phyloP scores from a whole-genome alignment of 2,888 invertebrate species.

The Nipponacmea schrenckii region DNA sequence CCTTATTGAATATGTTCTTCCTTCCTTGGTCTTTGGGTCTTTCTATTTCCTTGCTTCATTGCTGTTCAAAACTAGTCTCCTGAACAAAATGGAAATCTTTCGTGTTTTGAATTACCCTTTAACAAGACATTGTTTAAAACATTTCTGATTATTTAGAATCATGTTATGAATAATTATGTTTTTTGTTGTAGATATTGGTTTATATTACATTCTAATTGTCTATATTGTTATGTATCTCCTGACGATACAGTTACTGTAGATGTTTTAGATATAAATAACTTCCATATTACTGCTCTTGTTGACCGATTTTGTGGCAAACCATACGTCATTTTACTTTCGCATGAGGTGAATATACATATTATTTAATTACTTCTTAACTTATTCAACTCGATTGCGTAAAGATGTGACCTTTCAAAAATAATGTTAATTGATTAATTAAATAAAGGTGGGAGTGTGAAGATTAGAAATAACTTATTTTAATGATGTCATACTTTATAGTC shows the following conservation, averaged over 20 bases:
- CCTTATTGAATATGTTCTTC: no score
- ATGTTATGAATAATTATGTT: neutral
- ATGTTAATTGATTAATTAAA: neutral
- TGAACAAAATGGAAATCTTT: no score
- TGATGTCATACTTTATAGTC: no score
- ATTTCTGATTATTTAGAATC: no score
- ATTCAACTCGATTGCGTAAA: neutral
- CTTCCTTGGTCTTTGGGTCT: no score
- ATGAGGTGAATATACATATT: conserved; percentile 40
- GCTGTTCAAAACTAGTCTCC: no score
- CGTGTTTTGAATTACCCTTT: no score
- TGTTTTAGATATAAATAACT: conserved; percentile 47
- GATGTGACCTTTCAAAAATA: neutral
- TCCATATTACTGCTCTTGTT: conserved; percentile 39
- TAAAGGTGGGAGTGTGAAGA: no score
- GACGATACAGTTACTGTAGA: conserved; percentile 51
- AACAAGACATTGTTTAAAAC: no score
- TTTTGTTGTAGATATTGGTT: conserved; percentile 48
- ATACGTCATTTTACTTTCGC: conserved; percentile 48
- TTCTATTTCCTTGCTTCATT: no score
- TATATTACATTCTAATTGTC: conserved; percentile 43
- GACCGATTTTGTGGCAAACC: conserved; percentile 50
- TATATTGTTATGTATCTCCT: conserved; percentile 50
- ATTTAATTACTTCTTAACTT: neutral
- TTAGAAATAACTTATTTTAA: no score